These are phyloP conservation scores for Luperina testacea DNA, from an alignment of 2,888 invertebrate species.

Conservation along the genomic window DNA sequence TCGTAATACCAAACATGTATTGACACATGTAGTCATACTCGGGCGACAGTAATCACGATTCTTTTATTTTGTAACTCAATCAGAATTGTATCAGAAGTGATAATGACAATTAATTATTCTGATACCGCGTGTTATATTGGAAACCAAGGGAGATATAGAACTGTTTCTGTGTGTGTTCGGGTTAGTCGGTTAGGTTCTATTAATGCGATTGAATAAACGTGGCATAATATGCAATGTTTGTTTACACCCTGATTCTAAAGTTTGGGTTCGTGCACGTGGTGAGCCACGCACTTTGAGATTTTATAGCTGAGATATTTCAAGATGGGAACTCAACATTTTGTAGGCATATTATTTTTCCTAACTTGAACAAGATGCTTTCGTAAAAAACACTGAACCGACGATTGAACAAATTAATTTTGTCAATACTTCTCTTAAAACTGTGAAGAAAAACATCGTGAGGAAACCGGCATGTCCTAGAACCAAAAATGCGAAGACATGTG, in stretches of 20 bases:
- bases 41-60: slow-evolving; percentile 54
- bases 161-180: slow-evolving; percentile 5
- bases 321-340: background rate
- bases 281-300: slow-evolving; percentile 19
- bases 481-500: background rate
- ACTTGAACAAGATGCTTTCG: background rate
- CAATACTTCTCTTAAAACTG: background rate
- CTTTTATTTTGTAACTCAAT: slow-evolving; percentile 59
- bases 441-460: background rate
- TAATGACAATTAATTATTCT: slow-evolving; percentile 50
- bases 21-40: slow-evolving; percentile 52
- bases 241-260: slow-evolving; percentile 36
- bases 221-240: slow-evolving; percentile 32
- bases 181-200: slow-evolving; percentile 32
- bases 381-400: background rate
- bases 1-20: slow-evolving; percentile 62
- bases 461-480: background rate
- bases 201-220: slow-evolving; percentile 35
- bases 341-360: background rate
- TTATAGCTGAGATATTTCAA: slow-evolving; percentile 15
- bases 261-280: slow-evolving; percentile 36
- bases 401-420: background rate
- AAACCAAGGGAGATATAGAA: slow-evolving; percentile 11
- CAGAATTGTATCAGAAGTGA: slow-evolving; percentile 47
- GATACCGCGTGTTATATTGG: slow-evolving; percentile 22